Base-by-base conservation (phyloP, 2,888 invertebrate genomes). In the Antheraea assamensis region DNA sequence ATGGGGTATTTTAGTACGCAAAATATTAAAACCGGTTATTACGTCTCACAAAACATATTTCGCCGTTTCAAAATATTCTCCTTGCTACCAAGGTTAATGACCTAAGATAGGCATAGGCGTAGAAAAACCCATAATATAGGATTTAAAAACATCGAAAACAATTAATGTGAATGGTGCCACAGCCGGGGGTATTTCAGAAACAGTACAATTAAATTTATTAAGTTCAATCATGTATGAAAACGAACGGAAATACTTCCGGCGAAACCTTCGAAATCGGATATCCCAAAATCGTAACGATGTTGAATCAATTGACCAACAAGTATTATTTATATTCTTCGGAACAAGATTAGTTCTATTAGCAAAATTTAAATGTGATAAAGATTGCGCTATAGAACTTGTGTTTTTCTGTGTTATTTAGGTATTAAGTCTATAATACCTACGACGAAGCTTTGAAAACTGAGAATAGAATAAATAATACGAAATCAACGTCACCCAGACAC, bases 401-500 rank as follows among this genome's bases (percentile, higher is more conserved):
- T 64, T 30, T 15, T 27, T 30, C 15, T 30, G 19, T 17, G 27
- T 5, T 17, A 64, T 17, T 27, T 30, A 64, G 61, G 61, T 64
- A 21, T 13, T n/a, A 68, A n/a, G 27, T n/a, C 7, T 52, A 52
- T 30, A 68, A 52, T 24, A 30, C n/a, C 35, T 24, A 66, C 35
- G 24, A 10, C 30, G 8, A 30, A 27, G 70, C 27, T 72, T 55
- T 72, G 35, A 24, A 21, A 55, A 72, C 68, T 8, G n/a, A 52
- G 35, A 31, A 70, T 72, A 68, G 70, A 72, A 70, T 66, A 55
- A 73, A 66, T 74, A 74, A 80, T 78, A 85, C 85, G 79, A 87
- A 85, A 81, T 78, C 88, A 84, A 92, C 92, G 92, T 92, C 92
- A 92, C 87, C 81, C 84, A 85, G 90, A 92, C 91, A 92, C 91